Percentiles rank a stretch among this genome's conserved stretches.
These are phyloP conservation scores for Condylura cristata DNA, from an alignment of 2,113 vertebrate genomes.

Conservation along the genomic window DNA sequence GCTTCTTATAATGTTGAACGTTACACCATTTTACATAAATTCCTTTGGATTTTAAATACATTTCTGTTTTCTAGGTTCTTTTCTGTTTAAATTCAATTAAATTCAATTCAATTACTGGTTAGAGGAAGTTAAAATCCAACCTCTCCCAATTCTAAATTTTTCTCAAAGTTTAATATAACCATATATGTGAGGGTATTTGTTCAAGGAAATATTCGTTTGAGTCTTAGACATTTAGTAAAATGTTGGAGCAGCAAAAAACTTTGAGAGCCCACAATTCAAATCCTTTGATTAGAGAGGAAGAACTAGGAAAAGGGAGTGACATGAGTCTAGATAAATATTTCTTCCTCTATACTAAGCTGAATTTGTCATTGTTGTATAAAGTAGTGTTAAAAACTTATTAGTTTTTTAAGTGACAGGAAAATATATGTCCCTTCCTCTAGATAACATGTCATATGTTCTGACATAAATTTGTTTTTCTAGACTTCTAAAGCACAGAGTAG, in stretches of 20 bases:
- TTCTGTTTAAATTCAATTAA: slow-evolving; percentile 32
- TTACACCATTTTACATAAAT: neutral
- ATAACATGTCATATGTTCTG: neutral
- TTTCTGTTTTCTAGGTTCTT: neutral
- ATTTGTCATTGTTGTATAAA: neutral
- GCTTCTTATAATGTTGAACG: neutral
- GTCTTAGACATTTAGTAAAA: neutral
- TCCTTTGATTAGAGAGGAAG: neutral
- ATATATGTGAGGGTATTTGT: neutral
- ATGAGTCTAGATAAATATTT: neutral
- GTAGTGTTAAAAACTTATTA: neutral
- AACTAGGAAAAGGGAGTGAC: neutral
- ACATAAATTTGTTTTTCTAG: neutral
- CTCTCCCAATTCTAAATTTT: neutral
- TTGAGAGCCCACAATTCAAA: neutral
- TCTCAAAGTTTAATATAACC: neutral
- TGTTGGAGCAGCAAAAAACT: neutral
- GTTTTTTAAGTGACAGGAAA: neutral
- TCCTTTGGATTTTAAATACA: neutral
- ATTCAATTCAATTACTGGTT: no score
- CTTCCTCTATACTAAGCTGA: neutral
- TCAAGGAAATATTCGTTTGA: neutral
- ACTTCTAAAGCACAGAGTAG: neutral
- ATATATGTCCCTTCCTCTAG: neutral
- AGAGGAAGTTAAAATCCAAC: neutral